Evolutionary conservation across 2,113 vertebrate species (phyloP).

Genomic region (Agapornis roseicollis): DNA sequence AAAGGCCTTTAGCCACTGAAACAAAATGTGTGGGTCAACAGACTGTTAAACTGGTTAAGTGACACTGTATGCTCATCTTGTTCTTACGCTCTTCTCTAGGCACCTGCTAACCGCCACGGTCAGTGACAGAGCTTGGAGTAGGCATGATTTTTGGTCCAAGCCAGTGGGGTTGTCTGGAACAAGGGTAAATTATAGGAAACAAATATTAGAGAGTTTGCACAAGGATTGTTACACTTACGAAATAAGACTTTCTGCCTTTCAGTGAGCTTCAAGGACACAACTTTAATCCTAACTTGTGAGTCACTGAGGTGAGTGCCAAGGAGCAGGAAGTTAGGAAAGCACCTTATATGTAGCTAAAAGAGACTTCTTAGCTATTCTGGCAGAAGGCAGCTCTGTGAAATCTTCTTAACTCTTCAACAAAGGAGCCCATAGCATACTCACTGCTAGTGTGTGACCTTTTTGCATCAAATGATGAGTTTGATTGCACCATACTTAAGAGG

Average conservation of each 20-base stretch:
- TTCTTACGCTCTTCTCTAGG: background rate
- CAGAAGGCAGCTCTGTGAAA: background rate
- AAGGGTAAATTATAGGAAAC: background rate
- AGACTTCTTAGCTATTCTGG: background rate
- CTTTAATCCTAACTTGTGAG: slow-evolving; percentile 25
- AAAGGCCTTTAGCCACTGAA: background rate
- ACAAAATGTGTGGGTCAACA: background rate
- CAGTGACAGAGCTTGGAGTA: background rate
- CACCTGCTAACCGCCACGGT: background rate
- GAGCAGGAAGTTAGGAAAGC: slow-evolving; percentile 5
- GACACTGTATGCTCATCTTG: background rate
- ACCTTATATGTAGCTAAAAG: background rate
- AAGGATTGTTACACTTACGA: background rate
- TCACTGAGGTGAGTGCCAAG: background rate
- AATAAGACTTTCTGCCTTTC: background rate
- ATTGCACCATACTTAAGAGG: background rate
- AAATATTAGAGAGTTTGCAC: background rate
- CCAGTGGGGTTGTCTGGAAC: background rate
- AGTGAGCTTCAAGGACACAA: background rate
- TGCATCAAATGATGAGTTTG: background rate
- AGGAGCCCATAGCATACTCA: background rate
- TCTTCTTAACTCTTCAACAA: background rate
- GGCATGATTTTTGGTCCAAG: background rate
- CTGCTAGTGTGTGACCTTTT: background rate
- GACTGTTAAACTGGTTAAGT: background rate